Conservation (phyloP, 2,113 vertebrate genomes). For the Periophthalmodon schlosseri region DNA sequence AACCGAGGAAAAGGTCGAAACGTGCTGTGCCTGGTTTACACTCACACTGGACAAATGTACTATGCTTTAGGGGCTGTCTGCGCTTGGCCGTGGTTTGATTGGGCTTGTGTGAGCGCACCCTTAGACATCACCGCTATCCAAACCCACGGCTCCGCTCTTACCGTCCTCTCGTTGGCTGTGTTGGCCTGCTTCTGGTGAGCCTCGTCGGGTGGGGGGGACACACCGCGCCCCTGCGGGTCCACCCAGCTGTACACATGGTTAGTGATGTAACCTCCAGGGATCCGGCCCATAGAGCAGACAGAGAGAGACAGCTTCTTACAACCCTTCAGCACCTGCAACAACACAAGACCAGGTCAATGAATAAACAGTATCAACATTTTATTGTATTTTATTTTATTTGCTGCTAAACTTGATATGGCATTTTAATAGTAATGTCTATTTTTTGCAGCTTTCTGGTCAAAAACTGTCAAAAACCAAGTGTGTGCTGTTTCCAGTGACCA, state of each 20-base stretch:
- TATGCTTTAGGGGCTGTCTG: too few species aligned
- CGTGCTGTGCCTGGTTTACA: too few species aligned
- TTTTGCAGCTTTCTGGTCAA: too few species aligned
- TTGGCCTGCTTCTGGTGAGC: constrained; percentile 72
- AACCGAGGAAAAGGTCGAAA: too few species aligned
- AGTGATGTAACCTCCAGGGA: constrained; percentile 87
- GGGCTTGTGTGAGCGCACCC: too few species aligned
- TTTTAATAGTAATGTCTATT: too few species aligned
- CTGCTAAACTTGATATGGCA: too few species aligned
- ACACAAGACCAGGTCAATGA: background rate
- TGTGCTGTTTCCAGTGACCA: too few species aligned
- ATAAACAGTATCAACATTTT: background rate
- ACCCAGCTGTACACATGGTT: constrained; percentile 96
- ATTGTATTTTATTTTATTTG: too few species aligned
- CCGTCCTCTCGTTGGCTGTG: constrained; percentile 86
- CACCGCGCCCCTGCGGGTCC: constrained; percentile 87
- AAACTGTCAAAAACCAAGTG: too few species aligned
- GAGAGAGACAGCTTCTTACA: constrained; percentile 88
- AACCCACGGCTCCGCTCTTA: constrained; percentile 57
- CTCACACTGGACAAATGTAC: too few species aligned
- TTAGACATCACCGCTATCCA: background rate
- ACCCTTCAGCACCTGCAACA: constrained; percentile 88
- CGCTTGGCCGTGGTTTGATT: too few species aligned
- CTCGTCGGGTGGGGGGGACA: constrained; percentile 84
- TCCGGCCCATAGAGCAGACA: constrained; percentile 86